phyloP scores from a whole-genome alignment of 2,797 vertebrate genomes.

The Eidolon dupreanum region DNA sequence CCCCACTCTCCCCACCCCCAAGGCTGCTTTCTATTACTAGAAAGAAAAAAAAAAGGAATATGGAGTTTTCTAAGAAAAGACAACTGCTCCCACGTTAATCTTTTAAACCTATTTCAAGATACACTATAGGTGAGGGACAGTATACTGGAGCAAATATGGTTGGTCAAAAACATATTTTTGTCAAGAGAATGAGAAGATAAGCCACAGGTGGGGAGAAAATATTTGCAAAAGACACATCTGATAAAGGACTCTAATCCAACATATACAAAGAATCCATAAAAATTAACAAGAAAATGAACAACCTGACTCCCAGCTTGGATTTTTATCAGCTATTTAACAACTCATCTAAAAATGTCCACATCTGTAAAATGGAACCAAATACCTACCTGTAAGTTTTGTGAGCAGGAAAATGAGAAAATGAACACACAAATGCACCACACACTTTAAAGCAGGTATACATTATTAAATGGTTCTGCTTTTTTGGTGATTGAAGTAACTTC shows the following conservation, averaged over 20 bases:
- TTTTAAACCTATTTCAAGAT: not conserved
- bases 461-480: not conserved
- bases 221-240: not conserved
- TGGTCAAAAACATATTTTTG: not conserved
- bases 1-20: not conserved
- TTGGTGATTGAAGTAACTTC: not conserved
- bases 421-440: not conserved
- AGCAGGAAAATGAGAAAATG: not conserved
- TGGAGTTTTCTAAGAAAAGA: not conserved
- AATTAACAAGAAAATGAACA: not conserved
- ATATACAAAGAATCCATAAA: not conserved
- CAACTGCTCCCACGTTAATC: not conserved
- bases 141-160: rapidly evolving
- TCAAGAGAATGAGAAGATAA: not conserved
- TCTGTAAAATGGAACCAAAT: not conserved
- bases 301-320: not conserved
- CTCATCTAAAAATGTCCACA: not conserved
- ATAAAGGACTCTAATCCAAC: not conserved
- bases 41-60: not conserved
- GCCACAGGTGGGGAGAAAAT: not conserved
- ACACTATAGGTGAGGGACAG: rapidly evolving
- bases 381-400: not conserved
- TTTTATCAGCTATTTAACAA: not conserved
- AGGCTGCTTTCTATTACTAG: not conserved
- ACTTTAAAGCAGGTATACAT: not conserved